These are phyloP conservation scores for Apostichopus californicus DNA, from an alignment of 35 echinoderm and acorn worm genomes.

Conservation along the genomic window DNA sequence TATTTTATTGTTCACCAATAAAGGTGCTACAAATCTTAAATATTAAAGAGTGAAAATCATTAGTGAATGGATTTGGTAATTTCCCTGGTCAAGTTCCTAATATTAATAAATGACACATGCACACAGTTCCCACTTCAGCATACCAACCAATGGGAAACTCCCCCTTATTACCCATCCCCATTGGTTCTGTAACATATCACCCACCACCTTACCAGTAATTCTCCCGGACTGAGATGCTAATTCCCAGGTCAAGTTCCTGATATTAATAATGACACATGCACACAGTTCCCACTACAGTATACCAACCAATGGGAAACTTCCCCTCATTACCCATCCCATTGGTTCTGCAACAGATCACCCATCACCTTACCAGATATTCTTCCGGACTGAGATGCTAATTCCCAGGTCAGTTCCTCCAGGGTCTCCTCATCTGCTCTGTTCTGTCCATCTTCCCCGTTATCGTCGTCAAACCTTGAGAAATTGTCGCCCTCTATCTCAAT, in stretches of 20 bases:
- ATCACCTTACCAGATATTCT: slow-evolving; percentile 74
- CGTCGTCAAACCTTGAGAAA: slow-evolving; percentile 76
- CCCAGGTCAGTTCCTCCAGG: slow-evolving; percentile 85
- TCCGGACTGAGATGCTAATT: slow-evolving; percentile 85
- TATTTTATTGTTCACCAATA: too few relatives aligned
- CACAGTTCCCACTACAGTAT: too few relatives aligned
- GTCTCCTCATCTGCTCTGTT: slow-evolving; percentile 79
- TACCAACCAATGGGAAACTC: too few relatives aligned
- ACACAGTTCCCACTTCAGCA: too few relatives aligned
- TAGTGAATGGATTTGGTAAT: not conserved
- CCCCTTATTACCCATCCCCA: not conserved
- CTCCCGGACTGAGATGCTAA: slow-evolving; percentile 87
- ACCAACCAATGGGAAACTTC: too few relatives aligned
- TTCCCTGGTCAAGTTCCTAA: slow-evolving; percentile 63
- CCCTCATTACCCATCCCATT: too few relatives aligned
- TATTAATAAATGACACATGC: too few relatives aligned
- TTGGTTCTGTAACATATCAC: not conserved
- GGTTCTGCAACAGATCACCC: not conserved
- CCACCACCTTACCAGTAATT: slow-evolving; percentile 67
- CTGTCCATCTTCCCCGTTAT: slow-evolving; percentile 15
- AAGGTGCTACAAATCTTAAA: too few relatives aligned
- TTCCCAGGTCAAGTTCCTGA: slow-evolving; percentile 64
- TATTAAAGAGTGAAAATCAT: too few relatives aligned
- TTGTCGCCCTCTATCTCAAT: slow-evolving; percentile 97
- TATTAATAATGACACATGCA: too few relatives aligned